A percentile compares a stretch with the other conserved stretches of the same genome.
Conservation (phyloP, 2,888 invertebrate genomes). For the Campoplex nolae region DNA sequence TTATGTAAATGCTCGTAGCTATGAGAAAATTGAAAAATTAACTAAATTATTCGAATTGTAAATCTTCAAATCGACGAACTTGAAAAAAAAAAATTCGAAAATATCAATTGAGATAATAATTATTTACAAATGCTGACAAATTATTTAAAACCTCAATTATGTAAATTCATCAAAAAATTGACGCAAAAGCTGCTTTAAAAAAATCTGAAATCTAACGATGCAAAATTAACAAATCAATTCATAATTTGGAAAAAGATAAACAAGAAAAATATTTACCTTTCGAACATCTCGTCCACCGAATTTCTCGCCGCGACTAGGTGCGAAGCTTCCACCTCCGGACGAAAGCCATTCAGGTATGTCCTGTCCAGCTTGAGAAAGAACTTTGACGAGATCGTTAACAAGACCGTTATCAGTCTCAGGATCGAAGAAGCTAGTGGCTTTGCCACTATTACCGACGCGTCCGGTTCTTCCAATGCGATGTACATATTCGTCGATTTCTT, state of each 20-base stretch:
- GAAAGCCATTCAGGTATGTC: slow-evolving; percentile 89
- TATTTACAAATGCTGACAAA: too few relatives aligned
- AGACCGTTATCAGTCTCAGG: slow-evolving; percentile 86
- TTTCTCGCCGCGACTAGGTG: slow-evolving; percentile 80
- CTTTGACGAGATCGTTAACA: slow-evolving; percentile 89
- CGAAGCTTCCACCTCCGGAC: slow-evolving; percentile 83
- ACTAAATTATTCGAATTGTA: not conserved
- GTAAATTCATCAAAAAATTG: too few relatives aligned
- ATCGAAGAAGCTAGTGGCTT: slow-evolving; percentile 94
- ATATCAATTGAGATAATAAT: too few relatives aligned
- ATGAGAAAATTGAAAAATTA: not conserved
- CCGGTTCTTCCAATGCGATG: slow-evolving; percentile 98
- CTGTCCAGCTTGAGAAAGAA: slow-evolving; percentile 92
- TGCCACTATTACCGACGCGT: slow-evolving; percentile 95
- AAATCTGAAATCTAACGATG: not conserved
- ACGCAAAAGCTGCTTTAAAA: not conserved
- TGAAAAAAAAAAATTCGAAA: too few relatives aligned
- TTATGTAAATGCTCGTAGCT: not conserved
- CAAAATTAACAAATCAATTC: not conserved
- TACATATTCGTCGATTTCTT: slow-evolving; percentile 96
- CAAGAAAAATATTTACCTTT: slow-evolving; percentile 85
- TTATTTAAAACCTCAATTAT: too few relatives aligned
- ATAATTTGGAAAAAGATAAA: not conserved
- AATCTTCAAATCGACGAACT: too few relatives aligned
- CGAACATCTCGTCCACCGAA: slow-evolving; percentile 91